Evolutionary conservation across 2,888 invertebrate genomes (phyloP).

Genomic region (Trichacis sp.): DNA sequence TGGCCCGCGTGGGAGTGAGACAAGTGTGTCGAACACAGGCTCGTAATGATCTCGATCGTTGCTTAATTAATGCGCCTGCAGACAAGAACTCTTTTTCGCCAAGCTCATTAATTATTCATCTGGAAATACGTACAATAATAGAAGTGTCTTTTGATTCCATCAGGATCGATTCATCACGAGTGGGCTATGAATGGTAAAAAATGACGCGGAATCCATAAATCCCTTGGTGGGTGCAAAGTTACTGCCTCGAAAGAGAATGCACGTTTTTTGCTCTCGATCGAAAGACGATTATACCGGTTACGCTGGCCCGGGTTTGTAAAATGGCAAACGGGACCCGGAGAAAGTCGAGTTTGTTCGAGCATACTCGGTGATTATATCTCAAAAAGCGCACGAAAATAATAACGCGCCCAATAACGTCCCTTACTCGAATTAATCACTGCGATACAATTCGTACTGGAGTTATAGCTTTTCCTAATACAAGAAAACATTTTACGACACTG

Average conservation of each 20-base stretch:
- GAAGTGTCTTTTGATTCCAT: background rate
- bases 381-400: conserved; percentile 2
- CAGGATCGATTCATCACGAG: background rate
- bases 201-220: background rate
- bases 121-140: background rate
- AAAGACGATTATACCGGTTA: conserved; percentile 34
- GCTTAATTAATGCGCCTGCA: background rate
- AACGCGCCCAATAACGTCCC: conserved; percentile 4
- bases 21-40: conserved; percentile 3
- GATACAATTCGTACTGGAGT: no score
- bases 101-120: background rate
- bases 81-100: background rate
- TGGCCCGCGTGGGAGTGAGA: background rate
- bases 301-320: conserved; percentile 36
- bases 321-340: conserved; percentile 38
- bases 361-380: conserved; percentile 14
- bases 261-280: conserved; percentile 25
- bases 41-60: conserved; percentile 1
- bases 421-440: no score
- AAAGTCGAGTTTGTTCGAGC: conserved; percentile 36
- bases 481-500: no score
- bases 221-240: conserved; percentile 28
- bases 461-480: no score
- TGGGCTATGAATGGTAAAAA: conserved; percentile 1
- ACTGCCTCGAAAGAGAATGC: conserved; percentile 30